Conservation (phyloP, 1,140 invertebrate genomes). For the Sogatella furcifera region DNA sequence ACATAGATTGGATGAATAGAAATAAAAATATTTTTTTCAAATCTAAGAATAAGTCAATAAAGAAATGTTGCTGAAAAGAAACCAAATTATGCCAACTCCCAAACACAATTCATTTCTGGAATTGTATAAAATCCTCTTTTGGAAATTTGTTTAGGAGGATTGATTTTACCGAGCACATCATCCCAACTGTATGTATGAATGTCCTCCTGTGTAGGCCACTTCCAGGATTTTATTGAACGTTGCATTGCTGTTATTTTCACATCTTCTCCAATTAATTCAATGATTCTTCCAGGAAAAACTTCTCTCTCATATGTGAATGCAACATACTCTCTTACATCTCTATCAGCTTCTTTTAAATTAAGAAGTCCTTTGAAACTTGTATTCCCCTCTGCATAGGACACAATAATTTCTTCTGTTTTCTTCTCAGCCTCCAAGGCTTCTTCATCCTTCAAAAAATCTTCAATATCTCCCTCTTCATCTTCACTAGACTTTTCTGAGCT, state of each 20-base stretch:
- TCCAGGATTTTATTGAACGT: slow-evolving; percentile 7
- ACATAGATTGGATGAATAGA: no score
- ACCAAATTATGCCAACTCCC: neutral
- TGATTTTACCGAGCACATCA: neutral
- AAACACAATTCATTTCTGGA: neutral
- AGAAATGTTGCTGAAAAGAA: no score
- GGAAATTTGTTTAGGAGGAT: neutral
- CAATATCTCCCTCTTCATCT: no score
- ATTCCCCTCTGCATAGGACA: no score
- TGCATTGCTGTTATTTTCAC: neutral
- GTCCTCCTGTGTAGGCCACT: slow-evolving; percentile 7
- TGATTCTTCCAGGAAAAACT: slow-evolving; percentile 3
- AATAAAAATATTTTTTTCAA: no score
- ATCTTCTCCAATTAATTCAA: neutral
- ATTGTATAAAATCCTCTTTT: neutral
- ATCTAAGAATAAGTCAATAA: no score
- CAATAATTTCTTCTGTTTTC: no score
- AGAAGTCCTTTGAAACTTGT: no score
- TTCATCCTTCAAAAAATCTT: no score
- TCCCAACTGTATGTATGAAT: neutral
- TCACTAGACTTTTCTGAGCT: no score
- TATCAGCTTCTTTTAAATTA: no score
- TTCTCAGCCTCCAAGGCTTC: no score
- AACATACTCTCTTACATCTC: neutral
- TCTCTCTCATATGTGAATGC: slow-evolving; percentile 2